These are phyloP conservation scores for Eucera pruinosa DNA, from an alignment of 2,888 invertebrate genomes.

Conservation along the genomic window DNA sequence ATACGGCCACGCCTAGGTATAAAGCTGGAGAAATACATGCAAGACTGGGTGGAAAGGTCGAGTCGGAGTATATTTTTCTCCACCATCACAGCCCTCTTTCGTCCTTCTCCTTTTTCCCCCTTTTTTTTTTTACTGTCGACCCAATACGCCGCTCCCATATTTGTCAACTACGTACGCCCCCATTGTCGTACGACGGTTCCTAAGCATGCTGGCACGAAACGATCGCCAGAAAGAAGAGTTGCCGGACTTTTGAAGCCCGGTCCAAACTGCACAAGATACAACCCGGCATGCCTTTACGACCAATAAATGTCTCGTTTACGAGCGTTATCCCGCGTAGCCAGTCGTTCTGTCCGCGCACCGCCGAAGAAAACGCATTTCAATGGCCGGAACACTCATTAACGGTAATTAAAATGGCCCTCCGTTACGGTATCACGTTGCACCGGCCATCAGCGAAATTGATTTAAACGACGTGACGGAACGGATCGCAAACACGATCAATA, in stretches of 20 bases:
- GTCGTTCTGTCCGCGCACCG: background rate
- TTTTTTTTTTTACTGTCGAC: conserved; percentile 61
- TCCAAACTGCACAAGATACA: conserved; percentile 20
- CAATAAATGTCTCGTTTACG: conserved; percentile 56
- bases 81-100: conserved; percentile 21
- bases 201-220: conserved; percentile 36
- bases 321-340: conserved; percentile 16
- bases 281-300: conserved; percentile 39
- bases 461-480: conserved; percentile 14
- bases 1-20: conserved; percentile 62
- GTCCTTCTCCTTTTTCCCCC: conserved; percentile 29
- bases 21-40: conserved; percentile 53
- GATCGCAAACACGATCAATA: background rate
- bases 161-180: conserved; percentile 70
- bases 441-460: conserved; percentile 24
- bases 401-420: conserved; percentile 42
- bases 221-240: conserved; percentile 16
- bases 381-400: conserved; percentile 32
- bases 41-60: conserved; percentile 58
- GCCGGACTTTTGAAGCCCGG: background rate
- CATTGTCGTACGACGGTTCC: conserved; percentile 56
- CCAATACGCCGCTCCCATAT: conserved; percentile 74
- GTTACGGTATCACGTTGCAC: background rate
- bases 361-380: conserved; percentile 8
- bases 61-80: conserved; percentile 43